phyloP scores from a whole-genome alignment of 2,797 vertebrate species.

The Cetoscarus ocellatus region DNA sequence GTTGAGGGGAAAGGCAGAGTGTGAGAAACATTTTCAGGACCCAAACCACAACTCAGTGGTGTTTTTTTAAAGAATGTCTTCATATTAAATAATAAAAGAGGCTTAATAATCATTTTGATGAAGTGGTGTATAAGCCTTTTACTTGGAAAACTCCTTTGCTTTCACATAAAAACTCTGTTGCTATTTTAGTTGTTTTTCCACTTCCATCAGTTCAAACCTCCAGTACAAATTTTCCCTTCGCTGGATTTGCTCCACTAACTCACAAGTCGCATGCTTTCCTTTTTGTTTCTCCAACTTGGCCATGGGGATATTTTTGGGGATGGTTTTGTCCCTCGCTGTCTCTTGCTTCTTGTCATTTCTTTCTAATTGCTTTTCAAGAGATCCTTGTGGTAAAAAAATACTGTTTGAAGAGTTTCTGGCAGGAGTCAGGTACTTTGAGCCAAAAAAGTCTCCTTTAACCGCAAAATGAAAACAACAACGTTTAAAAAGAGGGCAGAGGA shows the following conservation, averaged over 20 bases:
- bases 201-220: conserved; percentile 66
- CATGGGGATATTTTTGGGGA: conserved; percentile 66
- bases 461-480: conserved; percentile 66
- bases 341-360: conserved; percentile 69
- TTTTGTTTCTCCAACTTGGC: conserved; percentile 71
- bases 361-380: conserved; percentile 81
- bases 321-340: conserved; percentile 61
- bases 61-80: conserved; percentile 33
- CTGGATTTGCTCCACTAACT: conserved; percentile 72
- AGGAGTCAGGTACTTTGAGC: conserved; percentile 33
- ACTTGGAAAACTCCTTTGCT: conserved; percentile 55
- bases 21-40: conserved; percentile 32
- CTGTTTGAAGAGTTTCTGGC: conserved; percentile 73
- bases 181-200: conserved; percentile 78
- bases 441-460: conserved; percentile 59
- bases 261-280: conserved; percentile 56
- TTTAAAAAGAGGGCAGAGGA: conserved; percentile 58
- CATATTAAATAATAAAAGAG: conserved; percentile 45
- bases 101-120: conserved; percentile 53
- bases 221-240: conserved; percentile 66
- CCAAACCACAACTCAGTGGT: conserved; percentile 35
- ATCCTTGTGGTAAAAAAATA: conserved; percentile 64
- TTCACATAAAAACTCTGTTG: conserved; percentile 57
- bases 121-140: conserved; percentile 42
- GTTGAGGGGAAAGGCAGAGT: conserved; percentile 23